Conservation (phyloP, 2,888 invertebrate species). For the Caenorhabditis sulstoni region DNA sequence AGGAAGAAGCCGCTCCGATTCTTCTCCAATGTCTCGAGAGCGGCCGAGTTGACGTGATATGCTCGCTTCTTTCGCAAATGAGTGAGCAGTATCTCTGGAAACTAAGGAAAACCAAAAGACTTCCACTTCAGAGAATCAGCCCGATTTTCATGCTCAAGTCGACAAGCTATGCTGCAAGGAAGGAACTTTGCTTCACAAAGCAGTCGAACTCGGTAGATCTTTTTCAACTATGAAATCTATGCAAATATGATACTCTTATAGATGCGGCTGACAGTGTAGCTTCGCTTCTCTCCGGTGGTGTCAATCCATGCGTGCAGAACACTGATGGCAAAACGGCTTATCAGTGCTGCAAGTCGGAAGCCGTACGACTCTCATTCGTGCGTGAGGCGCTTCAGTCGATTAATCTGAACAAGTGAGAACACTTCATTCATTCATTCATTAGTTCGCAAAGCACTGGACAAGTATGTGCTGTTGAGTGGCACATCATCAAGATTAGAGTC, state of each 20-base stretch:
- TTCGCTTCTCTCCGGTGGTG: conserved; percentile 84
- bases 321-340: conserved; percentile 84
- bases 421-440: conserved; percentile 49
- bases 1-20: conserved; percentile 58
- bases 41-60: conserved; percentile 74
- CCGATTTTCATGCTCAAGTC: conserved; percentile 68
- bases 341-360: conserved; percentile 81
- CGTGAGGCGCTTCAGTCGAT: conserved; percentile 85
- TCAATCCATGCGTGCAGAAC: conserved; percentile 84
- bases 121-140: conserved; percentile 62
- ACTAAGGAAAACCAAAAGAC: background rate
- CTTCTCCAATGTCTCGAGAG: conserved; percentile 71
- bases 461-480: conserved; percentile 38
- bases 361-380: conserved; percentile 84
- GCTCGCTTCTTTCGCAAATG: conserved; percentile 71
- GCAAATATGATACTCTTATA: conserved; percentile 37
- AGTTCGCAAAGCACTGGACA: conserved; percentile 8
- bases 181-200: conserved; percentile 81
- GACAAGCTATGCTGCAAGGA: conserved; percentile 76
- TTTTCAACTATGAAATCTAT: background rate
- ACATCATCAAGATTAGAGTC: conserved; percentile 46
- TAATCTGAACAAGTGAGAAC: conserved; percentile 84
- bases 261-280: conserved; percentile 82
- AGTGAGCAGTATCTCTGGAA: conserved; percentile 53
- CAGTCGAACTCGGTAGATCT: conserved; percentile 68